Base-by-base conservation (phyloP, 2,797 vertebrate genomes). In the Mycteria americana region DNA sequence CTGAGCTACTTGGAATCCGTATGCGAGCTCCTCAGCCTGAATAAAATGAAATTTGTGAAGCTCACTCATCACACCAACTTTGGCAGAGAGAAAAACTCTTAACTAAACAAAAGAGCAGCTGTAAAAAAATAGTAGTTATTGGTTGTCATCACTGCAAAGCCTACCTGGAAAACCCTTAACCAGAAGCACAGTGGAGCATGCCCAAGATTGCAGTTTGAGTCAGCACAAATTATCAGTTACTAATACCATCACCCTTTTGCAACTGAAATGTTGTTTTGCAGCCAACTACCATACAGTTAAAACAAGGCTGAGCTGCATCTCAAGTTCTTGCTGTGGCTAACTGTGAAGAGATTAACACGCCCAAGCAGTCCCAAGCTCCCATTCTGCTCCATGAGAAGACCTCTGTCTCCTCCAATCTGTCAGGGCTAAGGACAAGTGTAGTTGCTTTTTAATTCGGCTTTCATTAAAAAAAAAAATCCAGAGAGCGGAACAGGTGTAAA, bases 1-100 rank as follows among this genome's bases (percentile, higher is more conserved):
- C 90, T 95, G 91, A 95, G 86, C 81, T 91, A 91, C 89, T 94
- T 85, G 74, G 89, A 95, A 86, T 21, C 76, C 43, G 23, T 53
- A 39, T 7, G 46, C 0, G 4, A 93, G 91, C 69, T 96, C 25
- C 81, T 92, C 11, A 28, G 85, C 54, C 82, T 92, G 79, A 86
- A 78, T 35, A 81, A 84, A 94, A 65, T 10, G 14, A 57, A 84
- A 85, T 78, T 92, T 83, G 79, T 74, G 62, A 78, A 75, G 73
- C 73, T 93, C 43, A 57, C 64, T 94, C 85, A 45, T 72, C 54
- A 69, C 79, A 65, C 9, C 57, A 78, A 72, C 62, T 84, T 67
- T 87, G 68, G 60, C 75, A 88, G 51, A 86, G 45, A 51, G 33
- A 74, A 82, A 86, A 83, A 13, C n/a, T 41, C 45, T 81, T 24